Evolutionary conservation across 2,888 invertebrate species (phyloP).

Genomic region (Xanthia togata): DNA sequence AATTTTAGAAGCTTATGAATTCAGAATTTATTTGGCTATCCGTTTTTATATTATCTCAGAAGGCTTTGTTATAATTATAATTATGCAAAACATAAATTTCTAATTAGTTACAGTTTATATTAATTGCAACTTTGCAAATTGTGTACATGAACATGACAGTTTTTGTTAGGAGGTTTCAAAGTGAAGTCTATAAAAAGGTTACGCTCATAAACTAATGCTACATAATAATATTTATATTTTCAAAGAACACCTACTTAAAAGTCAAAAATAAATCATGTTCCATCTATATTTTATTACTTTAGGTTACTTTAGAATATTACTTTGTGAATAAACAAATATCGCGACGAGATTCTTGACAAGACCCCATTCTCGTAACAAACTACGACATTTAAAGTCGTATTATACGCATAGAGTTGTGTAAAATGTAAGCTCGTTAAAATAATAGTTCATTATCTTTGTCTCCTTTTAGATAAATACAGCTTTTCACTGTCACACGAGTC

Average conservation of each 20-base stretch:
- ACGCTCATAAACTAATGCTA: no score
- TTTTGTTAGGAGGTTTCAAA: no score
- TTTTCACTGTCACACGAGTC: background rate
- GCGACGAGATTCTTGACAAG: background rate
- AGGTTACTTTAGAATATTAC: background rate
- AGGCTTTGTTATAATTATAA: no score
- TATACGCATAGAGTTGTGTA: background rate
- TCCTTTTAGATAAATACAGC: background rate
- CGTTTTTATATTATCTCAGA: background rate
- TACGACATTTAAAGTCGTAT: background rate
- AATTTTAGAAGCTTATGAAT: background rate
- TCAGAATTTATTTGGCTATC: background rate
- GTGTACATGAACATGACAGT: no score
- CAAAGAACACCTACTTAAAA: background rate
- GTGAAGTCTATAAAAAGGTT: background rate
- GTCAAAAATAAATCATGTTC: background rate
- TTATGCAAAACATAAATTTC: no score
- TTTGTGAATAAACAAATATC: background rate
- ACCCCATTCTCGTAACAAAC: background rate
- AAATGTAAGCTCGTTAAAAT: background rate
- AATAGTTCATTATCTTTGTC: background rate
- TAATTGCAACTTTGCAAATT: no score
- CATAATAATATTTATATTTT: no score
- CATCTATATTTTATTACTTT: background rate
- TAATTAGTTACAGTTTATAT: no score